phyloP scores from a whole-genome alignment of 2,113 vertebrate species.

The Natator depressus region DNA sequence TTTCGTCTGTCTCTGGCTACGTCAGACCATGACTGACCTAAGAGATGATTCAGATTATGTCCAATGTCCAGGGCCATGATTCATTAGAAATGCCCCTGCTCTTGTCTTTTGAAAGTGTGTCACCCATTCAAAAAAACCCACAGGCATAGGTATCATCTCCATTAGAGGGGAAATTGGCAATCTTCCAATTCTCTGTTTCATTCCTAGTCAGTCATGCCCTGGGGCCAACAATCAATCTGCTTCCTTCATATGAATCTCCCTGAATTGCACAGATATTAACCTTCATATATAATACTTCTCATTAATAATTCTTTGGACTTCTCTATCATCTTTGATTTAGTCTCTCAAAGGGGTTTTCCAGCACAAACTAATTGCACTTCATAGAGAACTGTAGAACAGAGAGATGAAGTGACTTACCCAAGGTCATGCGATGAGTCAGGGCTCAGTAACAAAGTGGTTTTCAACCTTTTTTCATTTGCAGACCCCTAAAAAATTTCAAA shows the following conservation, averaged over 20 bases:
- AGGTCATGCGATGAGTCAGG: not conserved
- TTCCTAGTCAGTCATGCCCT: accelerated
- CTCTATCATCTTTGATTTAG: not conserved
- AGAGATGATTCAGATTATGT: not conserved
- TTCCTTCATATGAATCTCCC: not conserved
- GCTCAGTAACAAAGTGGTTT: not conserved
- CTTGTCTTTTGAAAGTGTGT: accelerated
- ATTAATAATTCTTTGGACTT: not conserved
- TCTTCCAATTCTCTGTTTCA: not conserved
- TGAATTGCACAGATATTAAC: not conserved
- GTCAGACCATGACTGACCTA: accelerated
- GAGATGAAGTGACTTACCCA: not conserved
- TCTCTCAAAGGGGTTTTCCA: not conserved
- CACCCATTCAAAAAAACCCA: not conserved
- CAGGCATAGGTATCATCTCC: accelerated
- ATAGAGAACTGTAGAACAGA: not conserved
- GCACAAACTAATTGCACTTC: not conserved
- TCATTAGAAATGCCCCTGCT: not conserved
- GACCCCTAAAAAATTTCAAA: not conserved
- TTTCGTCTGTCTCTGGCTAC: not conserved
- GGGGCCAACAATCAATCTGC: not conserved
- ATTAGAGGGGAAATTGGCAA: not conserved
- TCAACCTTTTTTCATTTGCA: not conserved
- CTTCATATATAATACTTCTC: accelerated
- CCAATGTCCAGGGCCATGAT: not conserved